Evolutionary conservation across 2,113 vertebrate genomes (phyloP).

Genomic region (Propithecus coquereli): DNA sequence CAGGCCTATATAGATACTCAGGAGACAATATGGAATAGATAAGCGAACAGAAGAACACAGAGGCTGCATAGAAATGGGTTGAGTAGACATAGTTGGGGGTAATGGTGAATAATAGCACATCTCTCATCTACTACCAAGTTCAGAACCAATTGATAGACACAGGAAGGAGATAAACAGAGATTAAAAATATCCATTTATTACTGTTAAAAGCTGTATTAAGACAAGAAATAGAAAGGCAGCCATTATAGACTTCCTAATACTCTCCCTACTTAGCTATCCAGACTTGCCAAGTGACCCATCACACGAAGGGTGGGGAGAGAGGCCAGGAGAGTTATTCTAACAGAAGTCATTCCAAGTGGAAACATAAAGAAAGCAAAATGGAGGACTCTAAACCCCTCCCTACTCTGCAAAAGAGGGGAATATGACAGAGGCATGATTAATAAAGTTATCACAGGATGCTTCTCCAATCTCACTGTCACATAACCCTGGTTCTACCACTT

Average conservation of each 20-base stretch:
- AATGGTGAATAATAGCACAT: neutral
- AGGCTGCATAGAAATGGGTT: neutral
- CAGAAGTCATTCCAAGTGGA: neutral
- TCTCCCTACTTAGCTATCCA: neutral
- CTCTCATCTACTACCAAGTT: neutral
- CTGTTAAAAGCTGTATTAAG: conserved; percentile 6
- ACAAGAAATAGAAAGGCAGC: neutral
- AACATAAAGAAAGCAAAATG: neutral
- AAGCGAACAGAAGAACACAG: neutral
- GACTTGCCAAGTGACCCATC: neutral
- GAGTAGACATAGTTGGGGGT: neutral
- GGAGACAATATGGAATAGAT: neutral
- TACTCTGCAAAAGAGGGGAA: neutral
- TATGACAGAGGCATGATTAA: neutral
- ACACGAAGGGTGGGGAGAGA: neutral
- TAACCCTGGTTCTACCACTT: conserved; percentile 5
- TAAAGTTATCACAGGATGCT: neutral
- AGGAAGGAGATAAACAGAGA: conserved; percentile 2
- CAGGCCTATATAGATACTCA: neutral
- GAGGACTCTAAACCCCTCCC: neutral
- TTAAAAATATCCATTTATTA: neutral
- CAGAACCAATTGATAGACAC: neutral
- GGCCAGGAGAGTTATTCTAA: conserved; percentile 12
- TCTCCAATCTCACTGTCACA: neutral
- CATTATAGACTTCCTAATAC: neutral